These are phyloP conservation scores for Conus ventricosus DNA, from an alignment of 1,140 invertebrate species.

Conservation along the genomic window DNA sequence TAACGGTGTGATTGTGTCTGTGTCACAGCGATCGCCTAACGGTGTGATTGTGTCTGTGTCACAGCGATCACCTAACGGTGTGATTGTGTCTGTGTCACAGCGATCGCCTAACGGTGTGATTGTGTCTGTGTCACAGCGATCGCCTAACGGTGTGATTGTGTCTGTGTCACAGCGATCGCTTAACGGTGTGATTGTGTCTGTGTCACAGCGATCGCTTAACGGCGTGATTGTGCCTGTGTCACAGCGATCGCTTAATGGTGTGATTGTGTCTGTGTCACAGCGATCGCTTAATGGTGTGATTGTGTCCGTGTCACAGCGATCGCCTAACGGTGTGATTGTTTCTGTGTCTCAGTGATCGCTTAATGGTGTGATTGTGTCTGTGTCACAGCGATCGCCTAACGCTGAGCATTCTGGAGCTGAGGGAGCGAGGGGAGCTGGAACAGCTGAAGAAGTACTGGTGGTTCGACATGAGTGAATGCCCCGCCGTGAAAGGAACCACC, in stretches of 20 bases:
- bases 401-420: conserved; percentile 90
- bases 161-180: conserved; percentile 59
- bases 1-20: conserved; percentile 50
- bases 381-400: conserved; percentile 68
- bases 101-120: conserved; percentile 63
- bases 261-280: conserved; percentile 43
- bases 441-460: conserved; percentile 99
- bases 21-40: conserved; percentile 68
- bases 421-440: conserved; percentile 93
- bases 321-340: conserved; percentile 53
- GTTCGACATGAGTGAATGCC: conserved; percentile 93
- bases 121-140: conserved; percentile 56
- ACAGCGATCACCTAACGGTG: conserved; percentile 69
- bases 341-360: conserved; percentile 58
- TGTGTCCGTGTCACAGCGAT: conserved; percentile 56
- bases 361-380: conserved; percentile 44
- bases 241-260: conserved; percentile 70
- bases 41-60: too few relatives aligned
- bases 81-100: conserved; percentile 43
- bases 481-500: conserved; percentile 29
- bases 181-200: conserved; percentile 50
- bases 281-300: conserved; percentile 62
- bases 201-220: conserved; percentile 68
- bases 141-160: conserved; percentile 53
- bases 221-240: too few relatives aligned